A percentile compares a stretch with the other conserved stretches of the same genome.
phyloP scores from a whole-genome alignment of 2,888 invertebrate genomes.

The Ectropis crepuscularia region DNA sequence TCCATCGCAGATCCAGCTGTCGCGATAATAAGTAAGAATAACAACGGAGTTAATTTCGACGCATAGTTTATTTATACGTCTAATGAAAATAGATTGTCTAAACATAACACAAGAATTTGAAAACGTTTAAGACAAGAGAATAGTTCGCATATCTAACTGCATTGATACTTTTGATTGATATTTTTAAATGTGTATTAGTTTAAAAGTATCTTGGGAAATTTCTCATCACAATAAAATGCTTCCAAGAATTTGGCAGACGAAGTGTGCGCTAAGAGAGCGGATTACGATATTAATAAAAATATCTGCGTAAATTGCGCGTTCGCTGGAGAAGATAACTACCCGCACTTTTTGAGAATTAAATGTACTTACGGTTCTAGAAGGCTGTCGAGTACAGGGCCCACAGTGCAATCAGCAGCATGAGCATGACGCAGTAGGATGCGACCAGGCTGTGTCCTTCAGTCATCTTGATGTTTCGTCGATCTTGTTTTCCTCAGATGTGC shows the following conservation, averaged over 20 bases:
- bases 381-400: conserved; percentile 88
- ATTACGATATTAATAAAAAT: conserved; percentile 30
- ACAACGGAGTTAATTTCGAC: conserved; percentile 19
- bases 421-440: conserved; percentile 88
- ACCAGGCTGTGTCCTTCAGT: conserved; percentile 86
- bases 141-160: background rate
- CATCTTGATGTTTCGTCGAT: conserved; percentile 31
- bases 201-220: conserved; percentile 2
- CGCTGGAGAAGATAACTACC: conserved; percentile 21
- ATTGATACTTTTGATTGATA: background rate
- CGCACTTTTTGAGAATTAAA: conserved; percentile 6
- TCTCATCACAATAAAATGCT: conserved; percentile 11
- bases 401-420: conserved; percentile 85
- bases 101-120: conserved; percentile 14
- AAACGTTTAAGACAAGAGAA: conserved; percentile 3
- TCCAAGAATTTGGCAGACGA: conserved; percentile 18
- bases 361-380: conserved; percentile 69
- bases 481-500: conserved; percentile 37
- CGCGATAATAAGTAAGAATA: conserved; percentile 26
- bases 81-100: conserved; percentile 26
- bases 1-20: conserved; percentile 21
- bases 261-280: conserved; percentile 10
- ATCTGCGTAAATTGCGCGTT: conserved; percentile 5
- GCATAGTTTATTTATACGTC: conserved; percentile 19
- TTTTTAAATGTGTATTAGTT: conserved; percentile 6